Evolutionary conservation across 2,888 invertebrate genomes (phyloP).

Genomic region (Frankliniella intonsa): DNA sequence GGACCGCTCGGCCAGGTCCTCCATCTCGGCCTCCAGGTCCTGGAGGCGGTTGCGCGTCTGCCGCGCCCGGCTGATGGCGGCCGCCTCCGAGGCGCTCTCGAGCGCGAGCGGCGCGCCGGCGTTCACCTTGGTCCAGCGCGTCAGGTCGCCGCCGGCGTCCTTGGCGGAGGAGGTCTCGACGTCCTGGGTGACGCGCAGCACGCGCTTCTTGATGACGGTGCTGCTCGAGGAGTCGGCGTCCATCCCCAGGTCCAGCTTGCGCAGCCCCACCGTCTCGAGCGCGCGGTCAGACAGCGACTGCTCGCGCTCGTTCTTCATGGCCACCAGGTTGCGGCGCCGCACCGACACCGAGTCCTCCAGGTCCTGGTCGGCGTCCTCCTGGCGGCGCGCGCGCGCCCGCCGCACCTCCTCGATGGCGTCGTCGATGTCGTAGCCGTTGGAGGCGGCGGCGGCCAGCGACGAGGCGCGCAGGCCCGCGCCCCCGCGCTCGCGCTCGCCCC

Average conservation of each 20-base stretch:
- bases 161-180: neutral
- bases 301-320: constrained; percentile 15
- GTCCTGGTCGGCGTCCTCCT: constrained; percentile 46
- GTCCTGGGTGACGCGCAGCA: constrained; percentile 20
- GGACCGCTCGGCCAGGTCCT: constrained; percentile 62
- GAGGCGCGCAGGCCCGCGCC: constrained; percentile 47
- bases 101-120: constrained; percentile 36
- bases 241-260: neutral
- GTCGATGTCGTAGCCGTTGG: constrained; percentile 45
- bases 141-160: constrained; percentile 27
- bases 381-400: constrained; percentile 37
- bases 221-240: neutral
- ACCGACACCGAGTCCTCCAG: constrained; percentile 32
- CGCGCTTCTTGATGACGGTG: neutral
- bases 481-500: constrained; percentile 50
- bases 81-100: constrained; percentile 47
- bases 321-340: constrained; percentile 16
- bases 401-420: constrained; percentile 50
- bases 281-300: constrained; percentile 7
- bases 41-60: constrained; percentile 62
- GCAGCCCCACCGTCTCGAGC: neutral
- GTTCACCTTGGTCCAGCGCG: constrained; percentile 29
- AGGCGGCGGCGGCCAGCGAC: constrained; percentile 35
- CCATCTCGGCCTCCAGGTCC: constrained; percentile 72
- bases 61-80: constrained; percentile 61